Conservation (phyloP, 1,140 invertebrate genomes). For the Holotrichia oblita region DNA sequence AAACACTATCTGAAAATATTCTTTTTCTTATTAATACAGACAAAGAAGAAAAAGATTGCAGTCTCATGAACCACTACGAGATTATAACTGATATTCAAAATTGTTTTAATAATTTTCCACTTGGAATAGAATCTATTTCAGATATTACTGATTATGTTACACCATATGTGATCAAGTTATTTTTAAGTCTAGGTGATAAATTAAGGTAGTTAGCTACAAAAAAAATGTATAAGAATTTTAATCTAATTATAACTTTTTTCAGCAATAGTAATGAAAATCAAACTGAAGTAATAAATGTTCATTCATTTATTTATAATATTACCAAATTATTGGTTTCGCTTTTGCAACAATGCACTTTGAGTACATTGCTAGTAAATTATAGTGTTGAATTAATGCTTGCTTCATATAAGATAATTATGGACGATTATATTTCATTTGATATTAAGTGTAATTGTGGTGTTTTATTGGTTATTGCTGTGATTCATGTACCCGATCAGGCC, state of each 20-base stretch:
- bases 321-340: conserved; percentile 38
- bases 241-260: background rate
- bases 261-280: background rate
- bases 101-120: conserved; percentile 37
- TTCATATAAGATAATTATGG: conserved; percentile 37
- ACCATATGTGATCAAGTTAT: conserved; percentile 21
- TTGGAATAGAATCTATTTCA: conserved; percentile 36
- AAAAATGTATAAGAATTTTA: background rate
- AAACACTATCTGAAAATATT: too few species aligned
- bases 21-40: background rate
- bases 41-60: background rate
- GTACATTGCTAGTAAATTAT: conserved; percentile 19
- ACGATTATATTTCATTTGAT: conserved; percentile 40
- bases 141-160: conserved; percentile 28
- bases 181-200: background rate
- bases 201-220: conserved; percentile 26
- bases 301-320: conserved; percentile 21
- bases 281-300: background rate
- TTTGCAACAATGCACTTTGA: conserved; percentile 33
- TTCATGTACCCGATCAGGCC: conserved; percentile 23
- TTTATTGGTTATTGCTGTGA: conserved; percentile 37
- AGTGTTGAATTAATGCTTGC: conserved; percentile 13
- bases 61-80: background rate
- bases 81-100: conserved; percentile 6
- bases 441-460: conserved; percentile 41